phyloP scores from a whole-genome alignment of 2,797 vertebrate genomes.

The Antennarius maculatus region DNA sequence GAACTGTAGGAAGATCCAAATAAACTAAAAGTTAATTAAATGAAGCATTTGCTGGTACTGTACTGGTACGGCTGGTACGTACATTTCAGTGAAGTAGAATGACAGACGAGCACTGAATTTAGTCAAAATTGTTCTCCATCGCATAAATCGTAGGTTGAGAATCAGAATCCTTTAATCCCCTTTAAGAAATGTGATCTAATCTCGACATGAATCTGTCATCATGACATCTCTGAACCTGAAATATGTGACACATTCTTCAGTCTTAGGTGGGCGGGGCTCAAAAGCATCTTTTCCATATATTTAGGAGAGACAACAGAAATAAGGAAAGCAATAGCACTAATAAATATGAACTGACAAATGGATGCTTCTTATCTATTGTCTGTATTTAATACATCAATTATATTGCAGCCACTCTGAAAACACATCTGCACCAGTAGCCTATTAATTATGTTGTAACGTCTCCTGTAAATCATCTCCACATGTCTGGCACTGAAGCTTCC shows the following conservation, averaged over 20 bases:
- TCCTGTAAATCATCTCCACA: conserved; percentile 34
- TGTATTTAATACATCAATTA: conserved; percentile 27
- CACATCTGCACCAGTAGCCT: conserved; percentile 15
- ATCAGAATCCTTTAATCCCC: conserved; percentile 17
- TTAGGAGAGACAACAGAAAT: conserved; percentile 30
- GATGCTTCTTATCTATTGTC: conserved; percentile 13
- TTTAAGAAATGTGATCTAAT: conserved; percentile 5
- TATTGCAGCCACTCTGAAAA: conserved; percentile 21
- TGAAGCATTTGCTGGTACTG: background rate
- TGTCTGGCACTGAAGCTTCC: conserved; percentile 52
- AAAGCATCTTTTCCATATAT: conserved; percentile 37
- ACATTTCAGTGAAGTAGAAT: conserved; percentile 5
- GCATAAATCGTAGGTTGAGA: conserved; percentile 36
- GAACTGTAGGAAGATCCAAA: background rate
- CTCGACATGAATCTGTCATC: conserved; percentile 10
- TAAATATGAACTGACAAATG: conserved; percentile 50
- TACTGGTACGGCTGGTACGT: too few species aligned
- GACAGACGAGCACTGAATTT: conserved; percentile 5
- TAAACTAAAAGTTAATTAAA: background rate
- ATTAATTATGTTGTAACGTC: too few species aligned
- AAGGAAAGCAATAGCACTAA: conserved; percentile 41
- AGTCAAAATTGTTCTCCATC: conserved; percentile 41
- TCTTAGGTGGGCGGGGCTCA: conserved; percentile 44
- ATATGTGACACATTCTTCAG: conserved; percentile 67
- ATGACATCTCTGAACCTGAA: conserved; percentile 29